phyloP scores from a whole-genome alignment of 1,140 invertebrate genomes.

The Magallana ariakensis region DNA sequence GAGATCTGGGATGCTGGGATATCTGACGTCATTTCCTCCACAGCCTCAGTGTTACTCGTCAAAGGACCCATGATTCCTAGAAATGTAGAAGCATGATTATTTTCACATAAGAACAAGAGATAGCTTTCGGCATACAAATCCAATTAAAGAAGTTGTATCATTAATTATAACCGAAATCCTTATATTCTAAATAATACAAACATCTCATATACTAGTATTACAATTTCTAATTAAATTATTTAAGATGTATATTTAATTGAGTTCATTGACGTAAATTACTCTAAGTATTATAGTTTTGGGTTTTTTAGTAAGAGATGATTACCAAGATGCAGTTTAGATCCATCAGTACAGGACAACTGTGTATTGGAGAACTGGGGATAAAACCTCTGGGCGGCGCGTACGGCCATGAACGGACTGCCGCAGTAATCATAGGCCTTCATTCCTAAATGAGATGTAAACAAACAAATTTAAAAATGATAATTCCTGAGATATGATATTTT shows the following conservation, averaged over 20 bases:
- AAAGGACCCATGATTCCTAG: slow-evolving; percentile 68
- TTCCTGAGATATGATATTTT: background rate
- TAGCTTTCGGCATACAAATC: too few species aligned
- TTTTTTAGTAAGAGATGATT: background rate
- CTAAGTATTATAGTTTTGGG: background rate
- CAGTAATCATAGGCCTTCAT: slow-evolving; percentile 68
- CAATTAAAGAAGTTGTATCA: too few species aligned
- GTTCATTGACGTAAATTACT: too few species aligned
- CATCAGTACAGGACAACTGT: slow-evolving; percentile 25
- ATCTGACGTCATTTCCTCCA: slow-evolving; percentile 51
- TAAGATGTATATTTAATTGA: too few species aligned
- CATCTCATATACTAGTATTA: too few species aligned
- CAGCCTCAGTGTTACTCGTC: slow-evolving; percentile 56
- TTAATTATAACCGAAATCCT: too few species aligned
- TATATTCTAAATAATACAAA: too few species aligned
- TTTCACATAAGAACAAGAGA: too few species aligned
- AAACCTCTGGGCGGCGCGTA: slow-evolving; percentile 58
- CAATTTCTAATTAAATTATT: too few species aligned
- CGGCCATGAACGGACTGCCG: slow-evolving; percentile 42
- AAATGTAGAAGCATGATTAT: slow-evolving; percentile 9
- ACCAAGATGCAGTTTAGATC: slow-evolving; percentile 45
- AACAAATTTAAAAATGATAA: background rate
- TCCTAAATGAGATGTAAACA: slow-evolving; percentile 51
- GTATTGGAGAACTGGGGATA: slow-evolving; percentile 58
- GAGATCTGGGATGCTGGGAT: slow-evolving; percentile 40